phyloP scores from a whole-genome alignment of 2,113 vertebrate species.

The Ailurus styani region DNA sequence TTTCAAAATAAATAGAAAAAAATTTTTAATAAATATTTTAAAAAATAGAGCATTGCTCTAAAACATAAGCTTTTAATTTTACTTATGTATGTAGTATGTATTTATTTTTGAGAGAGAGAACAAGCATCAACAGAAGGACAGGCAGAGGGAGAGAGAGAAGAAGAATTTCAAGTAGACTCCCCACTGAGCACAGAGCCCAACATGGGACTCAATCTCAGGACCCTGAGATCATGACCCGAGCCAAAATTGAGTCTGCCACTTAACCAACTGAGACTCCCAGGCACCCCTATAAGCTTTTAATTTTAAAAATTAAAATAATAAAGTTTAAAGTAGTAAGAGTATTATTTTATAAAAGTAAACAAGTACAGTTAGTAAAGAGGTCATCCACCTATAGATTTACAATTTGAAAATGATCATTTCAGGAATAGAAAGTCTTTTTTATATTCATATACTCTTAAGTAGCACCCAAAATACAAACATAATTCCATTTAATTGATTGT shows the following conservation, averaged over 20 bases:
- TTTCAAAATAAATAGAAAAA: neutral
- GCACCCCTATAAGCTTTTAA: neutral
- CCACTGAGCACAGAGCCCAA: neutral
- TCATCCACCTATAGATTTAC: neutral
- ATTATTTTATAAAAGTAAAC: constrained; percentile 12
- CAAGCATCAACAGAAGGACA: neutral
- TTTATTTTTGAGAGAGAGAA: neutral
- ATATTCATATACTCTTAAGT: neutral
- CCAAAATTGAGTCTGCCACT: neutral
- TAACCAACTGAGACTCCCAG: neutral
- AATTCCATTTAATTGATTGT: neutral
- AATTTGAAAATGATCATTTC: neutral
- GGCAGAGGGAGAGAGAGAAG: neutral
- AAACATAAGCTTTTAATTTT: neutral
- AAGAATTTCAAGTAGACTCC: neutral
- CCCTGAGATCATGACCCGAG: neutral
- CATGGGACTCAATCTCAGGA: neutral
- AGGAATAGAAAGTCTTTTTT: neutral
- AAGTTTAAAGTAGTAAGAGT: neutral
- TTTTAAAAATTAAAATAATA: neutral
- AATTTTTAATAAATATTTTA: neutral
- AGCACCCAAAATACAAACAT: neutral
- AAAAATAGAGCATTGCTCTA: neutral
- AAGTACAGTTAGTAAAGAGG: neutral
- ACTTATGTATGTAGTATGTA: neutral